Evolutionary conservation across 64 coral and sea anemone genomes (phyloP).

Genomic region (Platygyra sinensis): DNA sequence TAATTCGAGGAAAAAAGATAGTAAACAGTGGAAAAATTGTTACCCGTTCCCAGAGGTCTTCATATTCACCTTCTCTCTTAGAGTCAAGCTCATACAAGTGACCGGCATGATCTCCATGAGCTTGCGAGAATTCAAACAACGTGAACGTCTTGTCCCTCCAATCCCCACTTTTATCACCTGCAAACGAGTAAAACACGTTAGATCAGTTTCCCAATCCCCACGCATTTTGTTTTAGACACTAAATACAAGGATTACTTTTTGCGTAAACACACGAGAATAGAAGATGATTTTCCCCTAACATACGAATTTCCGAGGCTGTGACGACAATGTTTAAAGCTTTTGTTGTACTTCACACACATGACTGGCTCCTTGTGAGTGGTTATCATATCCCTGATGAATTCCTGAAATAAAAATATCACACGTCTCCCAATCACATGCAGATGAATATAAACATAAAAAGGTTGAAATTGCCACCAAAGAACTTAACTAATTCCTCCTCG

Average conservation of each 20-base stretch:
- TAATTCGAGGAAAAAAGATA: too few species aligned
- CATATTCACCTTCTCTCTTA: constrained; percentile 86
- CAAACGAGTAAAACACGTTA: background rate
- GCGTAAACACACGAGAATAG: too few species aligned
- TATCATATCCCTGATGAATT: constrained; percentile 69
- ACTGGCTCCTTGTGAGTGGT: constrained; percentile 95
- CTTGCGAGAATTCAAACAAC: constrained; percentile 97
- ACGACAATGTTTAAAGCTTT: constrained; percentile 93
- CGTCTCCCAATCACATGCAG: background rate
- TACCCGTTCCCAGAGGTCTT: background rate
- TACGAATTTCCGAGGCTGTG: constrained; percentile 97
- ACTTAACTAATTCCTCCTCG: too few species aligned
- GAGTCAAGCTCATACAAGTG: constrained; percentile 95
- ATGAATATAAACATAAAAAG: too few species aligned
- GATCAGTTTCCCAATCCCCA: too few species aligned
- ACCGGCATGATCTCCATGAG: constrained; percentile 85
- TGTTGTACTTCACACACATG: constrained; percentile 87
- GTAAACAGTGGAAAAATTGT: background rate
- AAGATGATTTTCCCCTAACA: background rate
- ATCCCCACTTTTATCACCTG: constrained; percentile 95
- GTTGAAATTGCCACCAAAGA: background rate
- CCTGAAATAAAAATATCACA: constrained; percentile 47
- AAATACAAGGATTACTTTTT: too few species aligned
- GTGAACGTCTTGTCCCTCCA: constrained; percentile 80
- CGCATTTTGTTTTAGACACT: background rate